Evolutionary conservation across 2,888 invertebrate species (phyloP).

Genomic region (Eudemis profundana): DNA sequence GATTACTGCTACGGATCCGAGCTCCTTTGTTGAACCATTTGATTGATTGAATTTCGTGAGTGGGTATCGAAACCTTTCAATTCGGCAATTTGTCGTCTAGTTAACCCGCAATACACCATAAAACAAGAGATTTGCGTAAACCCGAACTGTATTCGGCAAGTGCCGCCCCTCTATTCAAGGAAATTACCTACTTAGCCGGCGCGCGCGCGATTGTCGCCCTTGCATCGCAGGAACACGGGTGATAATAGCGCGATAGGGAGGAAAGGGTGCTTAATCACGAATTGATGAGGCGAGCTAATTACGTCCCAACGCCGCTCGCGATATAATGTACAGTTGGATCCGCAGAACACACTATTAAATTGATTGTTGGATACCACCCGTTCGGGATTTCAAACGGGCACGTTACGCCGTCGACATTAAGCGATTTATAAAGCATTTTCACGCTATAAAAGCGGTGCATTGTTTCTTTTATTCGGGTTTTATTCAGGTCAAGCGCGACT

Average conservation of each 20-base stretch:
- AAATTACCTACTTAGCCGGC: constrained; percentile 42
- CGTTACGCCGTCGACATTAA: not conserved
- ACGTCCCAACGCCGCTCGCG: constrained; percentile 44
- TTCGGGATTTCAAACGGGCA: not conserved
- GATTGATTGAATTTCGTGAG: constrained; percentile 7
- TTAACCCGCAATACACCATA: constrained; percentile 41
- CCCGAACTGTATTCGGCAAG: constrained; percentile 37
- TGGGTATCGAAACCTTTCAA: constrained; percentile 16
- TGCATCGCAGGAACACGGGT: not conserved
- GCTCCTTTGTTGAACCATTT: not conserved
- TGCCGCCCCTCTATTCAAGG: constrained; percentile 40
- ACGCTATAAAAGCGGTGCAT: not conserved
- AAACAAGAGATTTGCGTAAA: constrained; percentile 45
- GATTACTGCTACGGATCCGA: not conserved
- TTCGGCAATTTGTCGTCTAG: constrained; percentile 40
- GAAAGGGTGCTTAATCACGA: constrained; percentile 45
- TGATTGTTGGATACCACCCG: constrained; percentile 19
- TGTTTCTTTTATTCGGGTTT: constrained; percentile 23
- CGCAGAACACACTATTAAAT: constrained; percentile 29
- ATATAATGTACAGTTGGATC: constrained; percentile 44
- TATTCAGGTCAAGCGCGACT: constrained; percentile 34
- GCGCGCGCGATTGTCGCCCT: constrained; percentile 12
- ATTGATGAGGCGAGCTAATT: constrained; percentile 51
- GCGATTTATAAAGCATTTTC: not conserved
- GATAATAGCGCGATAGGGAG: not conserved